Evolutionary conservation across 2,888 invertebrate species (phyloP).

Genomic region (Balanococcus diminutus): DNA sequence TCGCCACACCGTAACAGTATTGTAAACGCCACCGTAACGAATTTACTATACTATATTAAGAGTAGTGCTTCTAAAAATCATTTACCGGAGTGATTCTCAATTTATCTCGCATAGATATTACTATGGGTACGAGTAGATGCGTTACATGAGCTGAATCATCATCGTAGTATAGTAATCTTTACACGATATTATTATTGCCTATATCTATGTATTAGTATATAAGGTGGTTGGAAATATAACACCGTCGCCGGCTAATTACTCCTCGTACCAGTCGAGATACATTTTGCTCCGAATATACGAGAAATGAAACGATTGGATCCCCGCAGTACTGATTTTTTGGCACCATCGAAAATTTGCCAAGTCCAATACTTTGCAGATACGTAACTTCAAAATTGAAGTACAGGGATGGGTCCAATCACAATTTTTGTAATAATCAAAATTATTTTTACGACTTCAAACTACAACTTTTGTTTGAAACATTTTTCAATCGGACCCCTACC

Average conservation of each 20-base stretch:
- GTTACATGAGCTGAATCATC: slow-evolving; percentile 22
- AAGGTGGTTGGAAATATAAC: background rate
- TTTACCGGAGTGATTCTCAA: slow-evolving; percentile 46
- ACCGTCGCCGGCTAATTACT: background rate
- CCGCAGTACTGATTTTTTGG: no score
- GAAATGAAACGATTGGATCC: no score
- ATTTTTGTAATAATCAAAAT: no score
- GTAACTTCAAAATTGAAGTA: no score
- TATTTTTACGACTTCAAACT: no score
- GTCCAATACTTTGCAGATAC: no score
- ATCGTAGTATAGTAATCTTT: background rate
- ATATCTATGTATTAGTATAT: background rate
- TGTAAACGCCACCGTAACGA: slow-evolving; percentile 55
- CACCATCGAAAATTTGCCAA: no score
- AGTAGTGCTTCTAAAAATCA: slow-evolving; percentile 44
- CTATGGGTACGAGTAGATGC: background rate
- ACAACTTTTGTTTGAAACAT: no score
- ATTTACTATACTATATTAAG: slow-evolving; percentile 48
- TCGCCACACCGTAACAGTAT: slow-evolving; percentile 43
- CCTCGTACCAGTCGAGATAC: background rate
- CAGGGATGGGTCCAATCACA: no score
- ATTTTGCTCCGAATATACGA: background rate
- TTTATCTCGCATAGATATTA: background rate
- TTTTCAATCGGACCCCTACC: no score
- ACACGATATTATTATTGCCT: background rate